Base-by-base conservation (phyloP, 2,797 vertebrate genomes). In the Jordanella pulchra region DNA sequence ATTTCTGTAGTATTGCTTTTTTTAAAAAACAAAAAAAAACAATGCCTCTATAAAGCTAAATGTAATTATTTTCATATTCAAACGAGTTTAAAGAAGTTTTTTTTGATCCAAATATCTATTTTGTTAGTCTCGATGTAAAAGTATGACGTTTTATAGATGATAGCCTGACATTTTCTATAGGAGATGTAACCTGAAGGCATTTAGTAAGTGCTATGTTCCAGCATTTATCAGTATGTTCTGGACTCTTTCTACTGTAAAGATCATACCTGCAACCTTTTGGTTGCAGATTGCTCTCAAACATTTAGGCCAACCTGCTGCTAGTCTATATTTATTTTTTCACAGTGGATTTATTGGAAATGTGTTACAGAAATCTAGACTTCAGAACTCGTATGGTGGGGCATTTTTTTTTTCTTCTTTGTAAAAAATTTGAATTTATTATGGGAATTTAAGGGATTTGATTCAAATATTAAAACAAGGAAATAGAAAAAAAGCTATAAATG, bases 31-130 rank as follows among this genome's bases (percentile, higher is more conserved):
- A n/a, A n/a, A n/a, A n/a, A n/a, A n/a, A 80, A 83, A 77, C 76
- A 65, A 67, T 69, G 80, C 84, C 63, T 71, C 72, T 82, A 81
- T 56, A 76, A 77, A 71, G 68, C 42, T 35, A 84, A 85, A 71
- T 89, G 85, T 87, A 86, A 86, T 86, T 88, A 87, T 89, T 90
- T 89, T 89, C 83, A 84, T 87, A 86, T 89, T 87, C 50, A 72
- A 18, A 65, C 65, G 50, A 75, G 73, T 82, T 74, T 32, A 21
- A 32, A 71, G 67, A 14, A 65, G 39, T 64, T 74, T 45, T 79
- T 79, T 84, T 81, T 75, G 78, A 77, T 63, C 67, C 86, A 69
- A 81, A 78, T 44, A 76, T 0, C 3, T 73, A 12, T 78, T 77
- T 68, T 84, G 63, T 84, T 86, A 74, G 79, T 87, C 66, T 84